These are phyloP conservation scores for Pseudococcus viburni DNA, from an alignment of 2,888 invertebrate genomes.

Conservation along the genomic window DNA sequence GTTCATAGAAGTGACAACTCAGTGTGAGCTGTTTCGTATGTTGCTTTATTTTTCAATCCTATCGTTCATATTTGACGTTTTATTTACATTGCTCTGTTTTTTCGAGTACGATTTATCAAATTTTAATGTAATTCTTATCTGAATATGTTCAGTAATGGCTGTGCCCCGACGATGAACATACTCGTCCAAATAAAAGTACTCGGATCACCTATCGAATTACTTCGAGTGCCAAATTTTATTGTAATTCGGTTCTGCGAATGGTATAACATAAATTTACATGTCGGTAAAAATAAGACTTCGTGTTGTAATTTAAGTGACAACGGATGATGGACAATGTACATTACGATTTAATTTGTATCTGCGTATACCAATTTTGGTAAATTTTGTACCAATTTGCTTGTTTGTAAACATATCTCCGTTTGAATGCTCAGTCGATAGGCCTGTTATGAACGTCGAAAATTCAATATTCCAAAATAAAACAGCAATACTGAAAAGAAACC, in stretches of 20 bases:
- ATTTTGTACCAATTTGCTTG: not conserved
- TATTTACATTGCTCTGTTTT: not conserved
- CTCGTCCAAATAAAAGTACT: not conserved
- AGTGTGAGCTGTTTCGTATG: not conserved
- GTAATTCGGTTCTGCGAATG: not conserved
- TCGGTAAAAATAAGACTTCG: not conserved
- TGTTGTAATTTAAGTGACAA: not conserved
- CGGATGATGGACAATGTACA: not conserved
- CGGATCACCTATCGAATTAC: not conserved
- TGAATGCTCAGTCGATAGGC: not conserved
- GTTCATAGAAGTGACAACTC: not conserved
- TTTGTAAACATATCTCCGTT: not conserved
- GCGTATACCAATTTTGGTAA: too few relatives aligned
- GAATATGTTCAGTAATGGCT: slow-evolving; percentile 40
- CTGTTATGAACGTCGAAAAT: not conserved
- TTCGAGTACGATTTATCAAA: not conserved
- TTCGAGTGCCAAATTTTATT: not conserved
- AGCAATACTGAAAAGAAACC: not conserved
- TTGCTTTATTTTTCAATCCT: not conserved
- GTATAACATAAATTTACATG: not conserved
- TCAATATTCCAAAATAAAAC: not conserved
- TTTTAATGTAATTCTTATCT: not conserved
- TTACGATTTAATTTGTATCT: not conserved
- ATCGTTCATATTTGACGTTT: not conserved
- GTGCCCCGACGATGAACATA: slow-evolving; percentile 7